Percentiles rank a stretch among this genome's conserved stretches.
phyloP scores from a whole-genome alignment of 2,113 vertebrate species.

The Triplophysa tibetana region DNA sequence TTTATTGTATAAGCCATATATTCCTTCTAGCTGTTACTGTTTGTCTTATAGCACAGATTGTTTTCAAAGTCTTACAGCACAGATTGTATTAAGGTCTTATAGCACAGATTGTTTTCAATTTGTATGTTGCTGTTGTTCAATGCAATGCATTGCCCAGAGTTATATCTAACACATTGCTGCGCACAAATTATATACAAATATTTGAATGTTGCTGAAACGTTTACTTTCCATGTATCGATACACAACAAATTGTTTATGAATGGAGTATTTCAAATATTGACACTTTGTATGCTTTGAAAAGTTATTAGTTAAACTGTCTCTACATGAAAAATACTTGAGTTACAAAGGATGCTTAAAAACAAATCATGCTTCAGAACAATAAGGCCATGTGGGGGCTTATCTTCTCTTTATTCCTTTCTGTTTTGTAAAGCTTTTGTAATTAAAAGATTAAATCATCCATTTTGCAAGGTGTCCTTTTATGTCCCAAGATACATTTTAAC shows the following conservation, averaged over 20 bases:
- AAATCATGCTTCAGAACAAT: not conserved
- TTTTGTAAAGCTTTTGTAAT: not conserved
- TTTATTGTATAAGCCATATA: not conserved
- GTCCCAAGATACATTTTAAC: too few species aligned
- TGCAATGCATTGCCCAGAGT: slow-evolving; percentile 29
- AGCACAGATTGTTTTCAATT: slow-evolving; percentile 28
- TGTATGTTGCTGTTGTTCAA: slow-evolving; percentile 24
- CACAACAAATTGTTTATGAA: too few species aligned
- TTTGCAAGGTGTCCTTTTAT: too few species aligned
- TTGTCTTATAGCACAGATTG: slow-evolving; percentile 34
- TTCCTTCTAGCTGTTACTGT: not conserved
- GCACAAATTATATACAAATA: slow-evolving; percentile 31
- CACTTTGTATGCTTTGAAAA: too few species aligned
- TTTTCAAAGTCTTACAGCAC: too few species aligned
- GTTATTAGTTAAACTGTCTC: not conserved
- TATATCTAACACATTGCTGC: slow-evolving; percentile 3
- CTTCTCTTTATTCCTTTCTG: slow-evolving; percentile 20
- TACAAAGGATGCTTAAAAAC: slow-evolving; percentile 5
- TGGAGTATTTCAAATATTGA: too few species aligned
- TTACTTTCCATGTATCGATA: slow-evolving; percentile 9
- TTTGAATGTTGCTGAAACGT: slow-evolving; percentile 37
- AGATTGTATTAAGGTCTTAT: too few species aligned
- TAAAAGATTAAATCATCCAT: not conserved
- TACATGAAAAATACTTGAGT: not conserved
- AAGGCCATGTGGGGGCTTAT: not conserved